These are phyloP conservation scores for Hofmannophila pseudospretella DNA, from an alignment of 2,888 invertebrate genomes.

Conservation along the genomic window DNA sequence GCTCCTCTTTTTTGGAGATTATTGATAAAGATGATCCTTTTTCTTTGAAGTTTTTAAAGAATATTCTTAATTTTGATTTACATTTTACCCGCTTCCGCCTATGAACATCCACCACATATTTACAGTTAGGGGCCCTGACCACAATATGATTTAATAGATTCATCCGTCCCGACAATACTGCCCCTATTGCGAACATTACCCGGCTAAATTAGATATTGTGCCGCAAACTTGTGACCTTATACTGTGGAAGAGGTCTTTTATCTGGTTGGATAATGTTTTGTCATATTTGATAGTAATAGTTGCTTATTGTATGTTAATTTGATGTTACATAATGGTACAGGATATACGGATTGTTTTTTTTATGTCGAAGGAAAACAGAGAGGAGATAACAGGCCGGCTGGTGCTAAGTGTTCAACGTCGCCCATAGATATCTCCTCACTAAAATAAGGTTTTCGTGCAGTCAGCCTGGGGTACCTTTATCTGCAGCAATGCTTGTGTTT, in stretches of 20 bases:
- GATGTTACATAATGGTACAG: background rate
- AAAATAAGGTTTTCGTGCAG: too few relatives aligned
- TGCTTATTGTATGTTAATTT: constrained; percentile 4
- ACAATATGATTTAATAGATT: constrained; percentile 51
- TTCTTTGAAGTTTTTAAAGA: too few relatives aligned
- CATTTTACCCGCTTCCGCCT: constrained; percentile 30
- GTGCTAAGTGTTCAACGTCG: too few relatives aligned
- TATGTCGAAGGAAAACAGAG: too few relatives aligned
- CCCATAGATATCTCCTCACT: too few relatives aligned
- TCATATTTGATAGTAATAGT: background rate
- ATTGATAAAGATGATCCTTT: too few relatives aligned
- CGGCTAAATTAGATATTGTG: constrained; percentile 19
- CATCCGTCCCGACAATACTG: constrained; percentile 52
- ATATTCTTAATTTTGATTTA: too few relatives aligned
- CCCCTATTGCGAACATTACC: constrained; percentile 28
- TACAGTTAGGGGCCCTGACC: constrained; percentile 64
- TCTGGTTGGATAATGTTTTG: constrained; percentile 1
- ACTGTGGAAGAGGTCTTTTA: background rate
- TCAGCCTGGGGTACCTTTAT: too few relatives aligned
- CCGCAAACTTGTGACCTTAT: constrained; percentile 6
- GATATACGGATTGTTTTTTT: too few relatives aligned
- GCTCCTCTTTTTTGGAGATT: too few relatives aligned
- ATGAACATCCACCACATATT: constrained; percentile 23
- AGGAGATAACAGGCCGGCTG: too few relatives aligned
- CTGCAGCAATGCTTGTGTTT: too few relatives aligned